phyloP scores from a whole-genome alignment of 2,113 vertebrate genomes.

The Entelurus aequoreus region DNA sequence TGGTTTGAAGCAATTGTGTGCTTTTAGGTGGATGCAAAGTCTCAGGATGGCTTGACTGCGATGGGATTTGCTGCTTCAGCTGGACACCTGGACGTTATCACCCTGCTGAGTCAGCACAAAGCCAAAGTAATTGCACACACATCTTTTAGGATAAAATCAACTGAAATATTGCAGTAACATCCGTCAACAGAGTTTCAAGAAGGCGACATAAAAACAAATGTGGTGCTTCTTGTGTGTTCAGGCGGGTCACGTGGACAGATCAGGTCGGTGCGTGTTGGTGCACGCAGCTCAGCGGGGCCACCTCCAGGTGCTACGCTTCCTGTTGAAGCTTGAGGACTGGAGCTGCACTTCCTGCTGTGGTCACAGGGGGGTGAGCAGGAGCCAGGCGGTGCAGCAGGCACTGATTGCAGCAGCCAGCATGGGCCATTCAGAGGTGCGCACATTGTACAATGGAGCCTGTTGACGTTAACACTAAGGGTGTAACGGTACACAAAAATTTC shows the following conservation, averaged over 20 bases:
- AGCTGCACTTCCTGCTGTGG: slow-evolving; percentile 80
- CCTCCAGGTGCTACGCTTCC: slow-evolving; percentile 77
- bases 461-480: no score
- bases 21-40: slow-evolving; percentile 77
- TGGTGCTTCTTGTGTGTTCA: slow-evolving; percentile 21
- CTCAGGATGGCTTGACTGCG: slow-evolving; percentile 85
- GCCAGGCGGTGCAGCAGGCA: slow-evolving; percentile 89
- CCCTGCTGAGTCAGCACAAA: slow-evolving; percentile 81
- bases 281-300: slow-evolving; percentile 87
- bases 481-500: no score
- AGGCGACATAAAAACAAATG: background rate
- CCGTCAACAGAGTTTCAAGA: no score
- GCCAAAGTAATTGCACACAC: slow-evolving; percentile 78
- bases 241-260: slow-evolving; percentile 92
- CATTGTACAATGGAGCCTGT: no score
- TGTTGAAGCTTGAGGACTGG: slow-evolving; percentile 43
- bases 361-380: slow-evolving; percentile 83
- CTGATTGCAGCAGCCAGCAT: slow-evolving; percentile 89
- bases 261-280: slow-evolving; percentile 87
- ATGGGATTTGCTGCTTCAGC: slow-evolving; percentile 88
- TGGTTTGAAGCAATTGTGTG: background rate
- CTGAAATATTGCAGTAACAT: background rate
- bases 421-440: slow-evolving; percentile 89
- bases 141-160: no score
- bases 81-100: slow-evolving; percentile 83